These are phyloP conservation scores for Eristalis tenax DNA, from an alignment of 2,888 invertebrate genomes.

Conservation along the genomic window DNA sequence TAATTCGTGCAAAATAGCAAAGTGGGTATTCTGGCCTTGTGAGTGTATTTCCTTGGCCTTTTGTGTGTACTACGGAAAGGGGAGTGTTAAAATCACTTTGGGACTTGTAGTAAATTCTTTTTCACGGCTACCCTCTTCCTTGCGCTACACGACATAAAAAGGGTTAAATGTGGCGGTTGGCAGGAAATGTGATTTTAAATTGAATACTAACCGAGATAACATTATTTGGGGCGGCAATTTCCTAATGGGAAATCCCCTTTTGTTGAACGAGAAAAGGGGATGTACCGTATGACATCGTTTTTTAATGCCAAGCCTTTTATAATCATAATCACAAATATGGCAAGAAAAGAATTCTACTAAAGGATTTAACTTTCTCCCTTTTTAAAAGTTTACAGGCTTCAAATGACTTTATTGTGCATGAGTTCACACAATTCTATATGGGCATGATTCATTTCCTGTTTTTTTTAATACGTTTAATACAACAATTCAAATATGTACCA, in stretches of 20 bases:
- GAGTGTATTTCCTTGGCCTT: constrained; percentile 2
- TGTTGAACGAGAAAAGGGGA: constrained; percentile 5
- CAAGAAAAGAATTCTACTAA: background rate
- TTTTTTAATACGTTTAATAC: background rate
- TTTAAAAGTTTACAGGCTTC: background rate
- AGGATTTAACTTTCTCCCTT: background rate
- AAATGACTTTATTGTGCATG: background rate
- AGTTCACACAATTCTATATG: background rate
- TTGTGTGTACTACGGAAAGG: background rate
- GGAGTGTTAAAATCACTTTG: constrained; percentile 26
- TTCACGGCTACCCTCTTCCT: background rate
- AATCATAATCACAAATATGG: background rate
- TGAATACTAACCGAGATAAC: constrained; percentile 41
- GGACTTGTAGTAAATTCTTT: background rate
- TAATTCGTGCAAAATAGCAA: constrained; percentile 37
- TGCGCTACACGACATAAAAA: constrained; percentile 20
- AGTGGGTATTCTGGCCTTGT: constrained; percentile 10
- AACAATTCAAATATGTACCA: background rate
- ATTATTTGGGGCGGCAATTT: constrained; percentile 33
- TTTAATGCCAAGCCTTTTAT: constrained; percentile 21
- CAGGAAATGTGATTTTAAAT: constrained; percentile 34
- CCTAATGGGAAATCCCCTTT: constrained; percentile 32
- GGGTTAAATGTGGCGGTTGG: constrained; percentile 42
- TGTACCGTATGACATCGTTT: constrained; percentile 2
- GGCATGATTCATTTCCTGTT: background rate